These are phyloP conservation scores for Cerastis leucographa DNA, from an alignment of 2,888 invertebrate species.

Conservation along the genomic window DNA sequence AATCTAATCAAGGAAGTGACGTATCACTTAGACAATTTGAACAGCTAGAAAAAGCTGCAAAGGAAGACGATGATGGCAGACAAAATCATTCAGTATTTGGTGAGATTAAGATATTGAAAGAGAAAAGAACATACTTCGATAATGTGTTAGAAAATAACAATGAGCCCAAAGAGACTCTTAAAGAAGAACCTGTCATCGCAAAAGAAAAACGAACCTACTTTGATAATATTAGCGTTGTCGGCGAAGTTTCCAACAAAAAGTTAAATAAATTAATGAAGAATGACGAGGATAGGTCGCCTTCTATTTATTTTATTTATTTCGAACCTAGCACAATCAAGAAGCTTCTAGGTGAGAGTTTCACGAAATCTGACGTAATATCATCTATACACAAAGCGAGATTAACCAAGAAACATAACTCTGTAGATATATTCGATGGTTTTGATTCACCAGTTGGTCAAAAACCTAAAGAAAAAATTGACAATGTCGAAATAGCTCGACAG, in stretches of 20 bases:
- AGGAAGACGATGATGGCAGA: conserved; percentile 54
- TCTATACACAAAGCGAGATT: conserved; percentile 70
- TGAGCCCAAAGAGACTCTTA: conserved; percentile 21
- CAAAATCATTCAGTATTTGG: conserved; percentile 63
- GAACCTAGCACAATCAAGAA: conserved; percentile 80
- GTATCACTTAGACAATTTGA: conserved; percentile 82
- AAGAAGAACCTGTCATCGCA: conserved; percentile 32
- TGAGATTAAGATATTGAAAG: conserved; percentile 73
- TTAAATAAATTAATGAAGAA: conserved; percentile 63
- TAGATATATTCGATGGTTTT: conserved; percentile 81
- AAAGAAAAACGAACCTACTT: conserved; percentile 76
- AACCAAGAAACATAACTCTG: conserved; percentile 76
- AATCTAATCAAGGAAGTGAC: conserved; percentile 72
- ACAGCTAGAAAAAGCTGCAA: conserved; percentile 77
- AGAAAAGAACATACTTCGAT: conserved; percentile 76
- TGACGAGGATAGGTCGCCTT: conserved; percentile 79
- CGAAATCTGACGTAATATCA: conserved; percentile 72
- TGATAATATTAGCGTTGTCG: conserved; percentile 72
- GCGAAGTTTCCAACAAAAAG: conserved; percentile 62
- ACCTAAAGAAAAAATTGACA: conserved; percentile 62
- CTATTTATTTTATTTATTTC: conserved; percentile 75
- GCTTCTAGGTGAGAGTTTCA: conserved; percentile 79
- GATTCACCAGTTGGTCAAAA: conserved; percentile 71
- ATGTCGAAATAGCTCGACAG: conserved; percentile 66
- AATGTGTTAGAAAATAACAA: conserved; percentile 55